Base-by-base conservation (phyloP, 2,888 invertebrate species). In the Atrina japonica region DNA sequence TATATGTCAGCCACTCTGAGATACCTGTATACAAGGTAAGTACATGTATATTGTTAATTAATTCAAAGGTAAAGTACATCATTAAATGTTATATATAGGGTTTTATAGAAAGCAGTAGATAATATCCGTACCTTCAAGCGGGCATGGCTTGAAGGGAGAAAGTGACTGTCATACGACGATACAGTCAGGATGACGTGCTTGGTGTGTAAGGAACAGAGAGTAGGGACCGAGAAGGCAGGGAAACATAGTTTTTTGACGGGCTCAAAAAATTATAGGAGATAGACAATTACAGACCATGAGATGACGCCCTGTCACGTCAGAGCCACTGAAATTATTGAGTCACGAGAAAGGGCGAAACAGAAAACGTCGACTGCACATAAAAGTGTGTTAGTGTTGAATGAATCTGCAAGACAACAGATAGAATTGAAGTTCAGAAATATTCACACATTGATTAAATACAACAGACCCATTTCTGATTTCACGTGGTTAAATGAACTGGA, bases 351-450 rank as follows among this genome's bases (percentile, higher is more conserved):
- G 2, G 53, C 53, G 6, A 29, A 25, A n/a, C 23, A 53, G 3
- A 53, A 53, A 6, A 25, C 53, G 16, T 21, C 53, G 6, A 53
- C 53, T 11, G 53, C 53, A n/a, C 23, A 53, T n/a, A 53, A 53
- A 16, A 14, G 27, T 53, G 25, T 53, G n/a, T 11, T 53, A 6
- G 6, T 29, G 18, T 53, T 53, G 27, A 52, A 53, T 14, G 2
- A 27, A 53, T 53, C 53, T 11, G 27, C 27, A 16, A 53, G 53
- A 53, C 9, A 53, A 23, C 6, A 56, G 7, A 27, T 58, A 21
- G 52, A 59, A 58, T 3, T 27, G 3, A 50, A 59, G 18, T 66
- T 50, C 21, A 14, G 52, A 41, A 59, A 59, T 41, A 30, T 60
- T 35, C 59, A 52, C 7, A 50, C 43, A 5, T 5, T 66, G 5